Conservation (phyloP, 2,797 vertebrate genomes). For the Carcharodon carcharias region DNA sequence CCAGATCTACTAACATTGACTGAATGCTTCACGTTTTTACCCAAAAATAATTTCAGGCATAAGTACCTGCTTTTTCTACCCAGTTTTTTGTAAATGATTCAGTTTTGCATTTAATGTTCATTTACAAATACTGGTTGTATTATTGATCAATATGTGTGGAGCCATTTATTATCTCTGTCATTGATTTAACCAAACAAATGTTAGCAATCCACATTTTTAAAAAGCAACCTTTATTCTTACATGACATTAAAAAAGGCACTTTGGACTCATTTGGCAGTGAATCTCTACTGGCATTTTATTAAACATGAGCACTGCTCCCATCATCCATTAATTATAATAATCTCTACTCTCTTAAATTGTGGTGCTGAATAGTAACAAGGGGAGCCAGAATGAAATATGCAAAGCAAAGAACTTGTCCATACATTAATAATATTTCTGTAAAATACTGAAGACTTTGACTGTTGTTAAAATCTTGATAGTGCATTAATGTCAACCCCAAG, state of each 20-base stretch:
- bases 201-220: not conserved
- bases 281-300: not conserved
- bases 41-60: not conserved
- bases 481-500: not conserved
- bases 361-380: not conserved
- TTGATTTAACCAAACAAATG: not conserved
- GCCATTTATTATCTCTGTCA: not conserved
- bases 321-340: conserved; percentile 7
- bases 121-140: not conserved
- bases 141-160: not conserved
- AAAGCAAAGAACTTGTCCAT: not conserved
- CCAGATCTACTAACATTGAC: not conserved
- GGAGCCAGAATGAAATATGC: not conserved
- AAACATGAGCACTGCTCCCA: not conserved
- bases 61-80: not conserved
- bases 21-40: not conserved
- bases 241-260: not conserved
- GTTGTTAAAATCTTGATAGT: not conserved
- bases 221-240: not conserved
- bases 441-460: not conserved
- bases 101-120: not conserved
- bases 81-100: not conserved
- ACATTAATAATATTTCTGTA: not conserved
- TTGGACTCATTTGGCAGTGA: not conserved
- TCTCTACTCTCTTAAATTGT: not conserved